A percentile compares a stretch with the other conserved stretches of the same genome.
phyloP scores from a whole-genome alignment of 1,140 invertebrate species.

The Druon quercuslanigerum region DNA sequence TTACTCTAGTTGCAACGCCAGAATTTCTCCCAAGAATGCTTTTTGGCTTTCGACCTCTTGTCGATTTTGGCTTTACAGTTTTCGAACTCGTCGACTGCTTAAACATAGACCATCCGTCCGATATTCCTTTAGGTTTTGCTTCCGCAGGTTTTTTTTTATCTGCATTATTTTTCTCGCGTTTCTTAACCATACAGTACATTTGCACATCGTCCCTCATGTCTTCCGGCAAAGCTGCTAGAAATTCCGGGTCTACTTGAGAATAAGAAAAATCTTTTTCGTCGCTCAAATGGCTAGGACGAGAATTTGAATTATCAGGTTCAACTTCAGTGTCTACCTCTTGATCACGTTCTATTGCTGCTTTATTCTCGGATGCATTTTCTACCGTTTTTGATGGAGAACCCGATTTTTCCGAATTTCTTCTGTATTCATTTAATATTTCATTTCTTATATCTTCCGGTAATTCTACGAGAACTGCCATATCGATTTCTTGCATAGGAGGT shows the following conservation, averaged over 20 bases:
- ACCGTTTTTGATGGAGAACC: conserved; percentile 1
- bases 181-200: conserved; percentile 74
- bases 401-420: conserved; percentile 44
- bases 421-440: conserved; percentile 80
- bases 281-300: conserved; percentile 29
- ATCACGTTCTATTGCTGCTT: conserved; percentile 36
- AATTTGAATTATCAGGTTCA: conserved; percentile 10
- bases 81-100: conserved; percentile 49
- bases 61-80: conserved; percentile 44
- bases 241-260: conserved; percentile 74
- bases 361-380: conserved; percentile 37
- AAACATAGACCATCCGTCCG: conserved; percentile 45
- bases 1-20: neutral
- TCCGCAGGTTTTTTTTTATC: conserved; percentile 41
- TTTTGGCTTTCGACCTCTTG: conserved; percentile 36
- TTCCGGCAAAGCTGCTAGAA: conserved; percentile 75
- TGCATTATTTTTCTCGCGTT: conserved; percentile 51
- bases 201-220: conserved; percentile 74
- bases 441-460: conserved; percentile 79
- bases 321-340: conserved; percentile 18
- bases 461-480: conserved; percentile 77
- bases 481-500: conserved; percentile 71
- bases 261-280: conserved; percentile 59
- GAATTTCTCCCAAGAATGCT: conserved; percentile 30
- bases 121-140: conserved; percentile 24